These are phyloP conservation scores for Enteromius anoplus DNA, from an alignment of 2,797 vertebrate genomes.

Conservation along the genomic window DNA sequence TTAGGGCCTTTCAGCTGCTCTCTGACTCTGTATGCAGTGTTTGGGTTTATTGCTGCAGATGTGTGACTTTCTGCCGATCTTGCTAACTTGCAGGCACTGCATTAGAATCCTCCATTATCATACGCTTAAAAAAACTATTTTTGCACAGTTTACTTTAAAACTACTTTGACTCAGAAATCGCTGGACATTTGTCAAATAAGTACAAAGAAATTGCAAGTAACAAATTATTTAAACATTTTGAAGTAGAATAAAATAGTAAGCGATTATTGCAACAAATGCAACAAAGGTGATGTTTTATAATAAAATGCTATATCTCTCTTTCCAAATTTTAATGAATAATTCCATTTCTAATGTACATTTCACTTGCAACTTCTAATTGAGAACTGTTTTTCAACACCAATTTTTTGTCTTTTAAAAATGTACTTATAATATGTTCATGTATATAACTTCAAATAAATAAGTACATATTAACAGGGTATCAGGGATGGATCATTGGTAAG, in stretches of 20 bases:
- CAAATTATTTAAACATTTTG: neutral
- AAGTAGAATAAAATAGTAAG: neutral
- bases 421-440: too few relatives aligned
- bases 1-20: slow-evolving; percentile 12
- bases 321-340: neutral
- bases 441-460: neutral
- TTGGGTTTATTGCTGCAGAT: slow-evolving; percentile 28
- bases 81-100: slow-evolving; percentile 2
- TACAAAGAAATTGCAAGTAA: neutral
- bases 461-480: neutral
- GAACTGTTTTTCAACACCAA: neutral
- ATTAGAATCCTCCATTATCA: neutral
- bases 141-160: neutral
- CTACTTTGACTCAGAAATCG: neutral
- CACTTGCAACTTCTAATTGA: neutral
- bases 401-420: neutral
- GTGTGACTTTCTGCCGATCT: neutral
- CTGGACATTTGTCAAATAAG: neutral
- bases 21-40: slow-evolving; percentile 4
- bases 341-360: neutral
- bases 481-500: neutral
- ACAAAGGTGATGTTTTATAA: neutral
- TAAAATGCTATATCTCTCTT: neutral
- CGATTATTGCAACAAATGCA: neutral
- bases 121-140: too few relatives aligned